Base-by-base conservation (phyloP, 2,888 invertebrate species). In the Lycia hirtaria region DNA sequence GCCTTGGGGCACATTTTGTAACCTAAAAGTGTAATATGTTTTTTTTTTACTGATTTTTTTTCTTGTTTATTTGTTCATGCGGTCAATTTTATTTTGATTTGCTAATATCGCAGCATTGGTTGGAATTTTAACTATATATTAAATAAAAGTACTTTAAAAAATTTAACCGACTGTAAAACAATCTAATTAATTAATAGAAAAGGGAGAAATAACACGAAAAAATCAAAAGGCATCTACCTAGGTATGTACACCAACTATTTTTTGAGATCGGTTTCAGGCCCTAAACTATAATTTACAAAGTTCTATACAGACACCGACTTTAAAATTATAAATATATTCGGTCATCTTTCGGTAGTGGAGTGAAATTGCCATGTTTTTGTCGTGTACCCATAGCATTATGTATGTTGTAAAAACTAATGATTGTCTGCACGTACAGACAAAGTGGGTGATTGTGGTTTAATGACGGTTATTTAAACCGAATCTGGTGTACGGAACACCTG, bases 401-500 rank as follows among this genome's bases (percentile, higher is more conserved):
- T 55, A 55, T 40, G 49, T 53, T 44, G 53, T 67, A 73, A 72
- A 75, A 73, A 70, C 62, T 64, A 64, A 70, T 68, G 62, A 76
- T 77, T 76, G 80, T 78, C 59, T 71, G 71, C 73, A 73, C 73
- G 73, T 72, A 75, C 22, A 32, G 35, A 50, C 69, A 71, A 68
- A 73, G 68, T 73, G 71, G 76, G 73, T 76, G 79, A 80, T 81
- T 82, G 81, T 78, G 70, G 67, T 65, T 47, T 85, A 84, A 85
- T 85, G 76, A 81, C 75, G 72, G 82, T 80, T 69, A 83, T 85
- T 81, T 80, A 64, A 65, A 74, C 74, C 69, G 72, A 69, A 73
- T 74, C 69, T 76, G 65, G 74, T 65, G 64, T 73, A 73, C 65
- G 71, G 72, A 68, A 75, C 75, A 76, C 69, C 75, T 77, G 78